These are phyloP conservation scores for Eupeodes latifasciatus DNA, from an alignment of 2,888 invertebrate species.

Conservation along the genomic window DNA sequence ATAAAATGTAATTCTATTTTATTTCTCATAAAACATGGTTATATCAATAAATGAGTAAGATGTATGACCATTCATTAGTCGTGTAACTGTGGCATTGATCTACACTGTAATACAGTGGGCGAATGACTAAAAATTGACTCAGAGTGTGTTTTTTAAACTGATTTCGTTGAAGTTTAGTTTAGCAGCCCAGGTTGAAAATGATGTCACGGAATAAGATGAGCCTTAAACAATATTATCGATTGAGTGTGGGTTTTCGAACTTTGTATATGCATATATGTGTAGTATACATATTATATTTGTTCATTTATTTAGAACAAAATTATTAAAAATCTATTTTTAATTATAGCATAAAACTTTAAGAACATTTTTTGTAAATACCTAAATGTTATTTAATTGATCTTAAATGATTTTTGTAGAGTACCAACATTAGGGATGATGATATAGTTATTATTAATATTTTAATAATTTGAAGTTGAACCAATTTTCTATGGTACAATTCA, in stretches of 20 bases:
- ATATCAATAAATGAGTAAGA: not conserved
- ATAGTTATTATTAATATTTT: too few species aligned
- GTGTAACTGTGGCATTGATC: not conserved
- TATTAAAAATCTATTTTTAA: not conserved
- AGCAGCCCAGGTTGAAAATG: slow-evolving; percentile 37
- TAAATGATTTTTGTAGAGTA: too few species aligned
- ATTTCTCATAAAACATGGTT: not conserved
- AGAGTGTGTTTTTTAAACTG: slow-evolving; percentile 54
- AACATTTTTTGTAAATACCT: not conserved
- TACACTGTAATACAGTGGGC: slow-evolving; percentile 60
- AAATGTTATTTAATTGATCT: too few species aligned
- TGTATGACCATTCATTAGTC: not conserved
- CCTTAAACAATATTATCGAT: not conserved
- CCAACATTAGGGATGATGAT: too few species aligned
- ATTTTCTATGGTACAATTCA: too few species aligned
- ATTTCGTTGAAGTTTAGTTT: slow-evolving; percentile 60
- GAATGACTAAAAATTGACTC: slow-evolving; percentile 66
- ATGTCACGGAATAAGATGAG: slow-evolving; percentile 69
- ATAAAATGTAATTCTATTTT: too few species aligned
- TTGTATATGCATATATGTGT: slow-evolving; percentile 9
- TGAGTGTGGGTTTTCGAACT: slow-evolving; percentile 40
- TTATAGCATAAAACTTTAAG: not conserved
- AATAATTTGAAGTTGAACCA: too few species aligned
- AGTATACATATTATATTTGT: not conserved
- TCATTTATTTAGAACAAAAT: not conserved